These are phyloP conservation scores for Atherix ibis DNA, from an alignment of 2,888 invertebrate species.

Conservation along the genomic window DNA sequence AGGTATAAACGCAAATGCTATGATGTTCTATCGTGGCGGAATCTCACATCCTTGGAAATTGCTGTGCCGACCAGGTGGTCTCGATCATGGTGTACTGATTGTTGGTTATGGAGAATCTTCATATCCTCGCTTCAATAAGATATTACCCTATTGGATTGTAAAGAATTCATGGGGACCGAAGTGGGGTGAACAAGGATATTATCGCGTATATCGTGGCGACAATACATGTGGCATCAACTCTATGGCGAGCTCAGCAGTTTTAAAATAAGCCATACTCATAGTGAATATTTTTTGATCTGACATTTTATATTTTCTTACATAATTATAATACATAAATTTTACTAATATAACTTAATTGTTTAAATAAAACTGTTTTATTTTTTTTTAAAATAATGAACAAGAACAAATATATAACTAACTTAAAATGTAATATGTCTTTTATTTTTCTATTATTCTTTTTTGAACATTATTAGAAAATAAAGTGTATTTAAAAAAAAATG, in stretches of 20 bases:
- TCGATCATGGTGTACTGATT: conserved; percentile 93
- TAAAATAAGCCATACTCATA: no score
- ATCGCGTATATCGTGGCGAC: conserved; percentile 83
- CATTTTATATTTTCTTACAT: no score
- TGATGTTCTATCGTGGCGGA: conserved; percentile 93
- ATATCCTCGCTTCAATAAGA: conserved; percentile 66
- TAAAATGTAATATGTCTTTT: no score
- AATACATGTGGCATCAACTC: conserved; percentile 83
- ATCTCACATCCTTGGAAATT: conserved; percentile 82
- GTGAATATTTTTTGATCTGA: no score
- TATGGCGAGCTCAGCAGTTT: conserved; percentile 74
- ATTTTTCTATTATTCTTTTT: no score
- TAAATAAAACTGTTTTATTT: no score
- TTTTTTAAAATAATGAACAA: no score
- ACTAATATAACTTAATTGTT: no score
- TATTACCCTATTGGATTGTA: conserved; percentile 77
- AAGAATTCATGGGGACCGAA: conserved; percentile 88
- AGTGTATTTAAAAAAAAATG: no score
- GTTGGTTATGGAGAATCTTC: conserved; percentile 77
- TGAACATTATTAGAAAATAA: no score
- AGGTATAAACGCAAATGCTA: conserved; percentile 85
- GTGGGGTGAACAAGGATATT: conserved; percentile 94
- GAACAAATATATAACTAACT: no score
- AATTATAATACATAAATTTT: no score
- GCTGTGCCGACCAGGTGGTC: conserved; percentile 54